phyloP scores from a whole-genome alignment of 2,888 invertebrate genomes.

The Branchipolynoe longqiensis region DNA sequence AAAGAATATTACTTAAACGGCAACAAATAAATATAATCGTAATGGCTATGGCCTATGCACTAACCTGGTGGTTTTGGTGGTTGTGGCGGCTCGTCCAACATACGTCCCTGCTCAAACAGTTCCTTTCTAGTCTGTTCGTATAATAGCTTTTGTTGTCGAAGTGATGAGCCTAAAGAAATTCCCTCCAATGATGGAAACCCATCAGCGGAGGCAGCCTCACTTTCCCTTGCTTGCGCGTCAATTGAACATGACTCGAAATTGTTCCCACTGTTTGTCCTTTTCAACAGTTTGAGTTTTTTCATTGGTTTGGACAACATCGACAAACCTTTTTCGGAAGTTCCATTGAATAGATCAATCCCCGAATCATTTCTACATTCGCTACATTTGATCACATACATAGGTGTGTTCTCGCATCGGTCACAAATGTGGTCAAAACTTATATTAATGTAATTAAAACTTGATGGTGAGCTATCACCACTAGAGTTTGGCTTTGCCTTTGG shows the following conservation, averaged over 20 bases:
- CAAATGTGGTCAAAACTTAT: not conserved
- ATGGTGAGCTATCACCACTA: not conserved
- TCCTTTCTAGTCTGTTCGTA: conserved; percentile 71
- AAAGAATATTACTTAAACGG: not conserved
- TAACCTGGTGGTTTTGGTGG: not conserved
- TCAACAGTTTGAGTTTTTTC: not conserved
- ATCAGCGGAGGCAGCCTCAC: no score
- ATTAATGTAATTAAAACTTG: not conserved
- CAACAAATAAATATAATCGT: not conserved
- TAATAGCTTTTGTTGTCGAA: conserved; percentile 74
- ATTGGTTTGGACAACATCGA: not conserved
- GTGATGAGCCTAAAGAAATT: conserved; percentile 73
- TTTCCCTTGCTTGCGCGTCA: no score
- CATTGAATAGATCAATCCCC: no score
- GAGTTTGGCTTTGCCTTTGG: not conserved
- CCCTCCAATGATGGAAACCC: no score
- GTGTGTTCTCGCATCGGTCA: conserved; percentile 7
- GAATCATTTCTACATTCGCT: not conserved
- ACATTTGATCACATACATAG: not conserved
- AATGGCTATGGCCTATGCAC: not conserved
- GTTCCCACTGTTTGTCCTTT: not conserved
- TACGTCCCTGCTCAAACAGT: not conserved
- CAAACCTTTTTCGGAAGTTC: no score
- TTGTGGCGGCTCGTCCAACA: not conserved
- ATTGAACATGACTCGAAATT: no score